Evolutionary conservation across 1,140 invertebrate species (phyloP).

Genomic region (Cephus cinctus): DNA sequence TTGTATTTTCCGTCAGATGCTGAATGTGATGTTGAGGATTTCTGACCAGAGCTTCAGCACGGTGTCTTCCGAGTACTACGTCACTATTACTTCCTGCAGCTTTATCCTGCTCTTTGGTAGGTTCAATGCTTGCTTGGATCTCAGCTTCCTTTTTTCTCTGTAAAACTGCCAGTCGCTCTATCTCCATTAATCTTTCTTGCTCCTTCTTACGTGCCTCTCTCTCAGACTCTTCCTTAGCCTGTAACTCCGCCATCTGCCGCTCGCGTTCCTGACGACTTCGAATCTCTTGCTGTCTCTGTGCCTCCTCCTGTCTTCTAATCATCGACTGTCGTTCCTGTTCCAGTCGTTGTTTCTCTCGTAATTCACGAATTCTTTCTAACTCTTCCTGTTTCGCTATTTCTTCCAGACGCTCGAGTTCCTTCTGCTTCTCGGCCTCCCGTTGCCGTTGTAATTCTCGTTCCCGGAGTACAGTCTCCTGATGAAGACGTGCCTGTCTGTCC

Average conservation of each 20-base stretch:
- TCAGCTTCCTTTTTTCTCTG: conserved; percentile 20
- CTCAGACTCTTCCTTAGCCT: conserved; percentile 31
- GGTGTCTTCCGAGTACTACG: too few relatives aligned
- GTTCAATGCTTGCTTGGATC: conserved; percentile 13
- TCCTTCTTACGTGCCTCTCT: conserved; percentile 23
- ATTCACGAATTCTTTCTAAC: conserved; percentile 38
- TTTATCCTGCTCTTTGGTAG: neutral
- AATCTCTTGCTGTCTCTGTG: too few relatives aligned
- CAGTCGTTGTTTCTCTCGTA: conserved; percentile 38
- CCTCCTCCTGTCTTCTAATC: neutral
- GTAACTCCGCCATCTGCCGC: conserved; percentile 28
- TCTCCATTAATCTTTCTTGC: conserved; percentile 22
- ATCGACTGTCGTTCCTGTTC: conserved; percentile 22
- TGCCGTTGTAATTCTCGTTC: conserved; percentile 45
- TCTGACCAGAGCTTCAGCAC: too few relatives aligned
- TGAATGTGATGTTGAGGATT: too few relatives aligned
- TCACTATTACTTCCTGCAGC: too few relatives aligned
- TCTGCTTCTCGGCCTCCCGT: conserved; percentile 41
- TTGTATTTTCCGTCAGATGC: too few relatives aligned
- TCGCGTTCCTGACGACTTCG: too few relatives aligned
- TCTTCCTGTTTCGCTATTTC: conserved; percentile 42
- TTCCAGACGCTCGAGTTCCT: conserved; percentile 42
- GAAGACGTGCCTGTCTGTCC: conserved; percentile 42
- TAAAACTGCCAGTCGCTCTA: conserved; percentile 15
- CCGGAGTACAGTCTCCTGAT: conserved; percentile 33